Percentiles rank a stretch among this genome's conserved stretches.
These are phyloP conservation scores for Perca flavescens DNA, from an alignment of 2,113 vertebrate genomes.

Conservation along the genomic window DNA sequence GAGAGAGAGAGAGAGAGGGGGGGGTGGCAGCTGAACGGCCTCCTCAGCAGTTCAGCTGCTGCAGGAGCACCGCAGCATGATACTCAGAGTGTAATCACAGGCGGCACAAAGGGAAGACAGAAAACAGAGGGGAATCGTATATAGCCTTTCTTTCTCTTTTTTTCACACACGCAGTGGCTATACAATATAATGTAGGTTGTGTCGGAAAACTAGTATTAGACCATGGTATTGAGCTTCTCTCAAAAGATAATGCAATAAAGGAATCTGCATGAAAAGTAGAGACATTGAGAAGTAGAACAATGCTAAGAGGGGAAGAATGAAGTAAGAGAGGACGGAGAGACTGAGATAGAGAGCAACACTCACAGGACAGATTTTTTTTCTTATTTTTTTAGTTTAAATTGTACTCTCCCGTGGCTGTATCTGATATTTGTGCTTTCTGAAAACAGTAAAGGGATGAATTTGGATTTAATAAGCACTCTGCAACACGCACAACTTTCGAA, in stretches of 20 bases:
- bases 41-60: conserved; percentile 66
- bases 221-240: conserved; percentile 47
- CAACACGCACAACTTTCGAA: neutral
- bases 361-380: neutral
- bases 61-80: conserved; percentile 80
- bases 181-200: conserved; percentile 21
- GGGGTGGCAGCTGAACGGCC: no score
- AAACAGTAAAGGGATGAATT: neutral
- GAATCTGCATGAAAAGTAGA: conserved; percentile 75
- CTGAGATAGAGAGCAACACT: conserved; percentile 22
- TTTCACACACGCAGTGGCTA: neutral
- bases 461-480: neutral
- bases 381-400: conserved; percentile 10
- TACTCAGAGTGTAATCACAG: conserved; percentile 92
- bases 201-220: conserved; percentile 60
- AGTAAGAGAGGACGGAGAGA: conserved; percentile 22
- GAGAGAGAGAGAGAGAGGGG: conserved; percentile 40
- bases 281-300: conserved; percentile 18
- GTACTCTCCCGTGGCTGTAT: neutral
- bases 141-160: conserved; percentile 2
- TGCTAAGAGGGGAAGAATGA: conserved; percentile 13
- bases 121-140: conserved; percentile 18
- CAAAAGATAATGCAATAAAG: conserved; percentile 57
- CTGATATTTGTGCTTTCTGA: neutral
- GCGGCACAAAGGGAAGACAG: conserved; percentile 51